Percentiles rank a stretch among this genome's conserved stretches.
phyloP scores from a whole-genome alignment of 2,888 invertebrate genomes.

The Lithophane semibrunnea region DNA sequence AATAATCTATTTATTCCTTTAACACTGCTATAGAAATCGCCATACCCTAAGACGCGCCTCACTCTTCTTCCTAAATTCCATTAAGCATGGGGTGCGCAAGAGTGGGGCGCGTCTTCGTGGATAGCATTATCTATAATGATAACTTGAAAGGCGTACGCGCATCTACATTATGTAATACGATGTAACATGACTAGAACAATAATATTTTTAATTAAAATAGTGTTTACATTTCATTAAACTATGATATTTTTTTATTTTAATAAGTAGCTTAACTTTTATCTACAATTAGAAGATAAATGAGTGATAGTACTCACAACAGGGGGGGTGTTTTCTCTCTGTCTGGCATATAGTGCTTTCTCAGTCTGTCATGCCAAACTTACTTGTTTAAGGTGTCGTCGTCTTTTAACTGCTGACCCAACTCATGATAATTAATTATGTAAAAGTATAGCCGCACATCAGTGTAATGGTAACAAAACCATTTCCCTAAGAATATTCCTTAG shows the following conservation, averaged over 20 bases:
- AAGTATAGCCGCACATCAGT: too few relatives aligned
- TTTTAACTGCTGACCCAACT: not conserved
- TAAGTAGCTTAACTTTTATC: constrained; percentile 6
- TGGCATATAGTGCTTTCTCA: not conserved
- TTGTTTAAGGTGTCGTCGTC: not conserved
- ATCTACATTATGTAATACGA: constrained; percentile 1
- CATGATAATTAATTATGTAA: too few relatives aligned
- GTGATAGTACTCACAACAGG: not conserved
- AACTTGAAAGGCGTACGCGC: constrained; percentile 8
- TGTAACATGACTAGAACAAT: constrained; percentile 41
- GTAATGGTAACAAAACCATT: too few relatives aligned
- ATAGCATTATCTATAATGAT: not conserved
- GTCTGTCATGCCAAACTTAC: not conserved
- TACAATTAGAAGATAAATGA: not conserved
- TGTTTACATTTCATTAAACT: constrained; percentile 53
- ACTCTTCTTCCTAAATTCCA: too few relatives aligned
- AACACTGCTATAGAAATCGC: not conserved
- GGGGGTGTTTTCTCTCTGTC: constrained; percentile 15
- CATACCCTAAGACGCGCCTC: too few relatives aligned
- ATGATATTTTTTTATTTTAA: constrained; percentile 18
- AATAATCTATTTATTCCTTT: not conserved
- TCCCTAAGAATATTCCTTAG: too few relatives aligned
- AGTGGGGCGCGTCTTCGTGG: too few relatives aligned
- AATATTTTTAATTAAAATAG: constrained; percentile 49
- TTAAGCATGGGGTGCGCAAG: too few relatives aligned